Evolutionary conservation across 2,797 vertebrate genomes (phyloP), one percentile per base, ranked within the genome.

Genomic region (Acropternis orthonyx): DNA sequence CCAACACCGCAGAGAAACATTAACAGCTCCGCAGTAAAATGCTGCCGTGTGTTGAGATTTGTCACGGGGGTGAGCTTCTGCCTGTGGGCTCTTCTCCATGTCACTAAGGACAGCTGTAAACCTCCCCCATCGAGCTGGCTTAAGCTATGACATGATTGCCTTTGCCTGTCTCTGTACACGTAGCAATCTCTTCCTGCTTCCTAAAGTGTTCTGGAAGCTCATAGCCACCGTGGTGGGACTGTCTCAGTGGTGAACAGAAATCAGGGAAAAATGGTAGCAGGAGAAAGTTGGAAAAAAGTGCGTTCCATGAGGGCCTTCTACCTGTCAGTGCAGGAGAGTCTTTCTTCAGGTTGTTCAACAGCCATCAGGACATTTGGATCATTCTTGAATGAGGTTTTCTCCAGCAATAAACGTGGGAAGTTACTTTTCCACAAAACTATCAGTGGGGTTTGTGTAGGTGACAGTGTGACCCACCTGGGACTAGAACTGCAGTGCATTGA

Each of bases 71-170:
- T 54, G 74, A 81, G 69, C 83, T 72, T 58, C 54, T 93, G 46
- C 39, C 77, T 56, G 79, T 66, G 88, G 39, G 55, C 51, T 43
- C 68, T 77, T 86, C 85, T 95, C 72, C 49, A 36, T 95, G 94
- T 95, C 78, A 86, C 58, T 82, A 26, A 67, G 54, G 95, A 85
- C 93, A 97, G 94, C 87, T 93, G 80, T 83, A 92, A 91, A 76
- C 37, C 34, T 95, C 80, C 72, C 93, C 59, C 77, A 74, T 82
- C 91, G 85, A 78, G 67, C 48, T 81, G 76, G 69, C 84, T 95
- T 94, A 92, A 76, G 41, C 72, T 61, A 30, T 83, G 86, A 80
- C 84, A 68, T 14, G 52, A n/a, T 8, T 76, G 91, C 34, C 76
- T 94, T 88, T 93, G 72, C 24, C 27, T 32, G 12, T 41, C 24